Conservation (phyloP, 2,797 vertebrate genomes). For the Hephaestus fuliginosus region DNA sequence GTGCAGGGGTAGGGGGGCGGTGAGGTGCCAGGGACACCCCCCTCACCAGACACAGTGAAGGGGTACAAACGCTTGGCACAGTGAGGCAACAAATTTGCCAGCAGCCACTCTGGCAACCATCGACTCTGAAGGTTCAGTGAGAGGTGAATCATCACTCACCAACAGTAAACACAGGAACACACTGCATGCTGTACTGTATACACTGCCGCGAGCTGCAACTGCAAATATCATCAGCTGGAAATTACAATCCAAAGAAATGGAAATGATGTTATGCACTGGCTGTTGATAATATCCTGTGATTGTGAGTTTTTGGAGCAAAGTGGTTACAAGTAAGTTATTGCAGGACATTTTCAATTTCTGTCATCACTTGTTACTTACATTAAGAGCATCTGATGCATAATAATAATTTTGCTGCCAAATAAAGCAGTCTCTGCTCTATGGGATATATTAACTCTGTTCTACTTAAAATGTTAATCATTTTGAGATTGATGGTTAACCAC, state of each 20-base stretch:
- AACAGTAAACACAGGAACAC: conserved; percentile 47
- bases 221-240: conserved; percentile 38
- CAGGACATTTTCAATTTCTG: neutral
- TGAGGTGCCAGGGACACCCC: conserved; percentile 68
- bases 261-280: neutral
- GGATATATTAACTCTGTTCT: too few species aligned
- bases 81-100: conserved; percentile 67
- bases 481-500: too few species aligned
- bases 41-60: conserved; percentile 67
- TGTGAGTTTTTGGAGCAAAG: neutral
- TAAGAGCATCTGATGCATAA: neutral
- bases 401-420: neutral
- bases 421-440: too few species aligned
- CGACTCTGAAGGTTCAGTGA: conserved; percentile 78
- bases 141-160: conserved; percentile 80
- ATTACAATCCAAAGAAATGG: conserved; percentile 19
- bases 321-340: neutral
- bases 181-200: conserved; percentile 17
- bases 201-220: conserved; percentile 15
- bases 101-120: conserved; percentile 75
- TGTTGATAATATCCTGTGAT: conserved; percentile 12
- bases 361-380: neutral
- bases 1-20: conserved; percentile 30
- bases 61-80: conserved; percentile 82
- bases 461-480: too few species aligned